These are phyloP conservation scores for Syrista parreyssii DNA, from an alignment of 2,888 invertebrate genomes.

Conservation along the genomic window DNA sequence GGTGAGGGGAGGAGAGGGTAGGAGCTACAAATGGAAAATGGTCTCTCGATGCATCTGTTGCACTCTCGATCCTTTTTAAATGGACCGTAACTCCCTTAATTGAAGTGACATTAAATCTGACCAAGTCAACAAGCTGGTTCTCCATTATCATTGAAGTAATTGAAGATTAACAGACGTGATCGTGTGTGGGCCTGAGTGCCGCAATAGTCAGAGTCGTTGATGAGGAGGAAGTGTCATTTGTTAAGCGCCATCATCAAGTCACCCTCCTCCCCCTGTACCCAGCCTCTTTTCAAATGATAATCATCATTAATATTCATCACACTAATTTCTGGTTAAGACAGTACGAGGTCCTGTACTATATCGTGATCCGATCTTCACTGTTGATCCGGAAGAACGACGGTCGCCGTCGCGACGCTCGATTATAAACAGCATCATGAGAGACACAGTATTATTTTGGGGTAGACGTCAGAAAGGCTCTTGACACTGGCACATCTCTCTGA, in stretches of 20 bases:
- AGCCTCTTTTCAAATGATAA: conserved; percentile 26
- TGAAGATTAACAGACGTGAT: not conserved
- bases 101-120: not conserved
- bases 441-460: not conserved
- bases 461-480: not conserved
- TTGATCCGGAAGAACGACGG: not conserved
- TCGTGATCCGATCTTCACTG: no score
- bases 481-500: not conserved
- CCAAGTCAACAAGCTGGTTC: not conserved
- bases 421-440: not conserved
- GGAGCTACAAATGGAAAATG: not conserved
- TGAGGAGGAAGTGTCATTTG: conserved; percentile 33
- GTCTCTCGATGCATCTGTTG: not conserved
- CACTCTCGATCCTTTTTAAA: not conserved
- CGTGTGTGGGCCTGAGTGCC: not conserved
- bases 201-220: not conserved
- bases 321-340: conserved; percentile 41
- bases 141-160: not conserved
- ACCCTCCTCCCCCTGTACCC: conserved; percentile 24
- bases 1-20: no score
- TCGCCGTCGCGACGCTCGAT: not conserved
- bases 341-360: not conserved
- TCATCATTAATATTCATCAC: conserved; percentile 51
- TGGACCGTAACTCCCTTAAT: not conserved
- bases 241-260: conserved; percentile 30